phyloP scores from a whole-genome alignment of 2,888 invertebrate species.

The Parnassius apollo region DNA sequence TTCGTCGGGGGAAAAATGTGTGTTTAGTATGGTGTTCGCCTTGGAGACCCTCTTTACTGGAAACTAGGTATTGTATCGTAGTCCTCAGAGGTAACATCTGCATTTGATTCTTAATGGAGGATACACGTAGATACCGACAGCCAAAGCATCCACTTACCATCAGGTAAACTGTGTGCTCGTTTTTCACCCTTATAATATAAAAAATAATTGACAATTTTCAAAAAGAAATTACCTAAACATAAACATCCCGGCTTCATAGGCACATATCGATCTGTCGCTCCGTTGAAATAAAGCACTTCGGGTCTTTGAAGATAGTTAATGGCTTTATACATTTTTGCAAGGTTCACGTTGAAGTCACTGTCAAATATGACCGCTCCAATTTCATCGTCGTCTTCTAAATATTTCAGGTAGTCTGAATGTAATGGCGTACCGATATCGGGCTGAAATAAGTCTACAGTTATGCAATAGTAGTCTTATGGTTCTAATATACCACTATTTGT shows the following conservation, averaged over 20 bases:
- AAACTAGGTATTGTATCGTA: too few relatives aligned
- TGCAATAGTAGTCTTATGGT: too few relatives aligned
- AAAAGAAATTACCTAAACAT: conserved; percentile 55
- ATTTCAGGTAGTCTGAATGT: conserved; percentile 50
- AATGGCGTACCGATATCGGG: conserved; percentile 49
- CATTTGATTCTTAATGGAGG: too few relatives aligned
- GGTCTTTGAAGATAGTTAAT: conserved; percentile 66
- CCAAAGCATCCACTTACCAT: too few relatives aligned
- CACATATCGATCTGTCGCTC: conserved; percentile 69
- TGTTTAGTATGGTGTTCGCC: too few relatives aligned
- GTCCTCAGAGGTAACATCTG: too few relatives aligned
- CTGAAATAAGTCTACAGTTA: conserved; percentile 36
- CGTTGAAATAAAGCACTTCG: conserved; percentile 75
- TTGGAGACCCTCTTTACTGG: too few relatives aligned
- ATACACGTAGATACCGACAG: too few relatives aligned
- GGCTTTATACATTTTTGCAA: conserved; percentile 74
- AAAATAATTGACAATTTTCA: not conserved
- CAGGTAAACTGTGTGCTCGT: too few relatives aligned
- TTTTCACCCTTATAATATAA: not conserved
- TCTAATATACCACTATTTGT: too few relatives aligned
- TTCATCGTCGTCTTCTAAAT: conserved; percentile 59
- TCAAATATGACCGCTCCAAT: conserved; percentile 82
- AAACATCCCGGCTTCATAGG: conserved; percentile 50
- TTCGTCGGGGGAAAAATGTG: too few relatives aligned
- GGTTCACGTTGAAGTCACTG: conserved; percentile 72